Conservation (phyloP, 2,113 vertebrate genomes). For the Myrmecophaga tridactyla region DNA sequence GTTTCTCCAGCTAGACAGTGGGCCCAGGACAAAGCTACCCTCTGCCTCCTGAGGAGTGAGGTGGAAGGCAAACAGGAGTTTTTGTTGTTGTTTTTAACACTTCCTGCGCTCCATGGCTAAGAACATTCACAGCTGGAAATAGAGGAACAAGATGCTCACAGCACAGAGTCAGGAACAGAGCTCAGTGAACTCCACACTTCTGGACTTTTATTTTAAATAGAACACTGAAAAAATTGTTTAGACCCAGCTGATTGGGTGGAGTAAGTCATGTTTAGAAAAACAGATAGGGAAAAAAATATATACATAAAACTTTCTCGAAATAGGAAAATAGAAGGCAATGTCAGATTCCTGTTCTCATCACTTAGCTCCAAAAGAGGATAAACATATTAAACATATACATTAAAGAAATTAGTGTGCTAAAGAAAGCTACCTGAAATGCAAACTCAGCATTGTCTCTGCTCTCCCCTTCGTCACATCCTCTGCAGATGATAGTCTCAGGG, state of each 20-base stretch:
- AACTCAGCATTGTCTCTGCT: no score
- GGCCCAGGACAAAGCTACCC: not conserved
- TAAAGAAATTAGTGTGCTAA: not conserved
- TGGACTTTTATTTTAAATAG: not conserved
- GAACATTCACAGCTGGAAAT: not conserved
- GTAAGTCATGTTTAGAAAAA: not conserved
- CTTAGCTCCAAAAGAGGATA: not conserved
- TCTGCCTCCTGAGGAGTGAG: not conserved
- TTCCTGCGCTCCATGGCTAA: not conserved
- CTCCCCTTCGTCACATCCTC: not conserved
- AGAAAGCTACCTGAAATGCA: not conserved
- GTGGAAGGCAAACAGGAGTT: not conserved
- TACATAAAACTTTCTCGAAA: not conserved
- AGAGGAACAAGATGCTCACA: no score
- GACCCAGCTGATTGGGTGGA: not conserved
- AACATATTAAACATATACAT: not conserved
- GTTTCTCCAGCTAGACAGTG: not conserved
- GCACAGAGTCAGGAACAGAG: not conserved
- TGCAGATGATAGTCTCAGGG: not conserved
- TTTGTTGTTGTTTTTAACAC: not conserved
- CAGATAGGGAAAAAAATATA: not conserved
- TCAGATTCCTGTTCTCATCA: not conserved
- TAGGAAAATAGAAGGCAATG: not conserved
- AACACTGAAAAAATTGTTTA: not conserved
- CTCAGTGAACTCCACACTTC: not conserved